Percentiles rank a stretch among this genome's conserved stretches.
These are phyloP conservation scores for Babyrousa celebensis DNA, from an alignment of 2,797 vertebrate species.

Conservation along the genomic window DNA sequence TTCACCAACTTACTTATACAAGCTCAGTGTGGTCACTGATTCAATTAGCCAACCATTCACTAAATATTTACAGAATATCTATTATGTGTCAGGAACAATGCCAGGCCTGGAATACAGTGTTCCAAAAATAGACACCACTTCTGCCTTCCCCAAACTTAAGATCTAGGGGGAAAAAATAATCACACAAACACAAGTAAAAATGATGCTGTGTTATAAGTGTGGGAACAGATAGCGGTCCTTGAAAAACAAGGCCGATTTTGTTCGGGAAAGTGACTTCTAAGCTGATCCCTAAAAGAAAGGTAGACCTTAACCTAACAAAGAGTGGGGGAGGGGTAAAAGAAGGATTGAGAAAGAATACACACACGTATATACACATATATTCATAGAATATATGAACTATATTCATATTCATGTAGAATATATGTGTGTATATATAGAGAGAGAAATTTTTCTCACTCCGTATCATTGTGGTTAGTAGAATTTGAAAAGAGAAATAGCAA, in stretches of 20 bases:
- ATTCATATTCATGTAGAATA: neutral
- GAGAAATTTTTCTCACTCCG: neutral
- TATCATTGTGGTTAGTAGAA: conserved; percentile 23
- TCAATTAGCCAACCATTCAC: conserved; percentile 16
- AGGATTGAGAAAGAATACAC: neutral
- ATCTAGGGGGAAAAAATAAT: neutral
- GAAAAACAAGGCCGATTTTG: neutral
- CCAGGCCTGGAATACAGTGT: neutral
- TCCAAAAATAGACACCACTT: conserved; percentile 17
- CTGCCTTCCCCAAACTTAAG: conserved; percentile 19
- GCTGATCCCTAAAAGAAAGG: neutral
- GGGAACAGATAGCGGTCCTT: neutral
- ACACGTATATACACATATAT: neutral
- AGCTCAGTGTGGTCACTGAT: conserved; percentile 53
- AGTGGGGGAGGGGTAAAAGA: neutral
- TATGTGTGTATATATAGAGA: neutral
- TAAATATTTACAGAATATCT: conserved; percentile 66
- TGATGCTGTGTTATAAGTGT: neutral
- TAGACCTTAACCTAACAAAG: neutral
- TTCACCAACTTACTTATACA: conserved; percentile 30
- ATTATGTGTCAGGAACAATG: conserved; percentile 24
- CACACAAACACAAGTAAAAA: neutral
- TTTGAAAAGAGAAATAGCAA: conserved; percentile 46
- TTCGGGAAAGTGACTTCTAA: neutral
- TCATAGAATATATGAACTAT: no score